Conservation (phyloP, 2,888 invertebrate species). For the Athalia cordata region DNA sequence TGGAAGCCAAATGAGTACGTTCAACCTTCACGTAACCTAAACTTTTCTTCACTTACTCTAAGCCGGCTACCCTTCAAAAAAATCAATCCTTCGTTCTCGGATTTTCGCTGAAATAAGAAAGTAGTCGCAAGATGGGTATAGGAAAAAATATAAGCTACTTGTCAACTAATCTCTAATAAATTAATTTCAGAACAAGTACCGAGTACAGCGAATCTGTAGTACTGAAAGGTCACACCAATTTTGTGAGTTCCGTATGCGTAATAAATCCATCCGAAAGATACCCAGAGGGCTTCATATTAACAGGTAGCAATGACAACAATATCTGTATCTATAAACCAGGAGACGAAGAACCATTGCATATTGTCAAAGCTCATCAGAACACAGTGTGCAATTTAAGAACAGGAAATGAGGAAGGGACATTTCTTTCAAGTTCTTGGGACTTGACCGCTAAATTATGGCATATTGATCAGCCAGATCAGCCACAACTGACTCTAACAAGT, state of each 20-base stretch:
- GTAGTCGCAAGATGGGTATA: too few species aligned
- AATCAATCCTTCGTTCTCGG: too few species aligned
- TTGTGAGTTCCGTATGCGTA: constrained; percentile 88
- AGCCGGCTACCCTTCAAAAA: too few species aligned
- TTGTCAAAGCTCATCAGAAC: constrained; percentile 86
- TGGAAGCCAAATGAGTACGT: constrained; percentile 87
- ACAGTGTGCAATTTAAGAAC: constrained; percentile 78
- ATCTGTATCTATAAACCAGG: constrained; percentile 87
- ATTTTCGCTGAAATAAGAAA: too few species aligned
- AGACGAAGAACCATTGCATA: constrained; percentile 80
- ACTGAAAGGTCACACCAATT: constrained; percentile 88
- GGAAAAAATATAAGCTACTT: background rate
- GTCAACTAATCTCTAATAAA: constrained; percentile 26
- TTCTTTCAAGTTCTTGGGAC: constrained; percentile 96
- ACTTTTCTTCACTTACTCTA: background rate
- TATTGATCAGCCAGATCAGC: constrained; percentile 72
- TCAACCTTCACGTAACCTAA: constrained; percentile 30
- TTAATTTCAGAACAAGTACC: constrained; percentile 75
- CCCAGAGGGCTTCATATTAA: constrained; percentile 87
- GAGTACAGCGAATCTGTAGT: constrained; percentile 81
- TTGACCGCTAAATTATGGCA: constrained; percentile 90
- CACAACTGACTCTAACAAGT: constrained; percentile 79
- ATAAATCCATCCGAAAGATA: constrained; percentile 81
- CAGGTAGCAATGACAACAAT: constrained; percentile 91
- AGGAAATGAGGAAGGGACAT: constrained; percentile 72